phyloP scores from a whole-genome alignment of 1,140 invertebrate species.

The Holcopasites calliopsidis region DNA sequence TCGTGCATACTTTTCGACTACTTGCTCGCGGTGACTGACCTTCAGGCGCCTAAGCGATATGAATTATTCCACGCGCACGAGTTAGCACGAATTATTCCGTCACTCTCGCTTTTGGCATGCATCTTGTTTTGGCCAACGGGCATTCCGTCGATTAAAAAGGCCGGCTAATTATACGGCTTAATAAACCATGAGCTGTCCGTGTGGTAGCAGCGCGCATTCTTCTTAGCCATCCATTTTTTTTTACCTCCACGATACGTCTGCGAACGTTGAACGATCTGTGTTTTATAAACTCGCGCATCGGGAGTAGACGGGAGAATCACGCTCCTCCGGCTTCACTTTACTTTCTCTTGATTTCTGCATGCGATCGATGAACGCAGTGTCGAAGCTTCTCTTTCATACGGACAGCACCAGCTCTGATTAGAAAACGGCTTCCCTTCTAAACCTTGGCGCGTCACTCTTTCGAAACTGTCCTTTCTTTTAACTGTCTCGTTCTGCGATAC shows the following conservation, averaged over 20 bases:
- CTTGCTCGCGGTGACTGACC: conserved; percentile 21
- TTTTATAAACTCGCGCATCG: too few relatives aligned
- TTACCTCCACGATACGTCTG: not conserved
- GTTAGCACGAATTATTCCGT: conserved; percentile 44
- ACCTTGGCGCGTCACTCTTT: not conserved
- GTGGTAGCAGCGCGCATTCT: not conserved
- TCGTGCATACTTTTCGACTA: too few relatives aligned
- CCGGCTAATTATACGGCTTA: conserved; percentile 25
- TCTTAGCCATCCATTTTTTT: not conserved
- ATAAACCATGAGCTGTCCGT: conserved; percentile 4
- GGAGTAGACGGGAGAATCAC: too few relatives aligned
- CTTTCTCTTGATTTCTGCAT: too few relatives aligned
- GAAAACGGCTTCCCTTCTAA: not conserved
- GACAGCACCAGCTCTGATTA: not conserved
- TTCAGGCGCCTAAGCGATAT: conserved; percentile 34
- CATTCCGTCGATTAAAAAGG: conserved; percentile 32
- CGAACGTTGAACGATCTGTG: not conserved
- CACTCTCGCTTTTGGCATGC: conserved; percentile 26
- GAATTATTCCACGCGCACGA: conserved; percentile 55
- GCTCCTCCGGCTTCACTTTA: too few relatives aligned
- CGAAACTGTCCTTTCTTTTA: not conserved
- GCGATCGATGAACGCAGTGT: too few relatives aligned
- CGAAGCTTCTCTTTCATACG: not conserved
- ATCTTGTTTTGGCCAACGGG: conserved; percentile 10
- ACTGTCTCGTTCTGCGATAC: conserved; percentile 8